Evolutionary conservation across 2,113 vertebrate genomes (phyloP).

Genomic region (Rhynchomys soricoides): DNA sequence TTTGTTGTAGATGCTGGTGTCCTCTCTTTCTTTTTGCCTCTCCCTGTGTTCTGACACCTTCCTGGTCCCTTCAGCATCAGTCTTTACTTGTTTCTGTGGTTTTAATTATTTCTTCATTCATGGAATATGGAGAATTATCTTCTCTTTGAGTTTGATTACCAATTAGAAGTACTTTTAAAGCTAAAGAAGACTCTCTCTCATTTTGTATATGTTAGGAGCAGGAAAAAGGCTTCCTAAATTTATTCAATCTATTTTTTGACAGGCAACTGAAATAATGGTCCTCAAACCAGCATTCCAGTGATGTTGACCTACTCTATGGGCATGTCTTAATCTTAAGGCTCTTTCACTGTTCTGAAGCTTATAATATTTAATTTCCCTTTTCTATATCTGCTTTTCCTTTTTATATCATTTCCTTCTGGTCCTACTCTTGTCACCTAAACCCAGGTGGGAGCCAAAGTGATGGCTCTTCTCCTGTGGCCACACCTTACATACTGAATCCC

Average conservation of each 20-base stretch:
- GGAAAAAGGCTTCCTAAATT: background rate
- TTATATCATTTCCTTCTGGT: background rate
- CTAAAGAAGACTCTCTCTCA: background rate
- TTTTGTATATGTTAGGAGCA: background rate
- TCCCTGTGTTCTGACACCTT: background rate
- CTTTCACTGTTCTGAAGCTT: background rate
- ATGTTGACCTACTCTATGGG: background rate
- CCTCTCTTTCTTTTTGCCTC: background rate
- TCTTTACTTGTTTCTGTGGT: background rate
- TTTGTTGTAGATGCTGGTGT: background rate
- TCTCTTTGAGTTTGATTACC: background rate
- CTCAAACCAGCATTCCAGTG: background rate
- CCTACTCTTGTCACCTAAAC: background rate
- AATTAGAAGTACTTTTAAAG: background rate
- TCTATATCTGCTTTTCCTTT: background rate
- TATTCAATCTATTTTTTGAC: background rate
- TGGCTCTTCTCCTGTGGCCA: background rate
- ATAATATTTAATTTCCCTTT: background rate
- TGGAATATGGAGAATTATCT: background rate
- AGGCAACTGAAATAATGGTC: background rate
- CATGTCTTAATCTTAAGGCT: background rate
- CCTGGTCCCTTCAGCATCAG: background rate
- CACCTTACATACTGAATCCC: background rate
- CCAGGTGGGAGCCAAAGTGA: background rate
- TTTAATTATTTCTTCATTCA: constrained; percentile 11